These are phyloP conservation scores for Paratrypauchen microcephalus DNA, from an alignment of 2,797 vertebrate genomes.

Conservation along the genomic window DNA sequence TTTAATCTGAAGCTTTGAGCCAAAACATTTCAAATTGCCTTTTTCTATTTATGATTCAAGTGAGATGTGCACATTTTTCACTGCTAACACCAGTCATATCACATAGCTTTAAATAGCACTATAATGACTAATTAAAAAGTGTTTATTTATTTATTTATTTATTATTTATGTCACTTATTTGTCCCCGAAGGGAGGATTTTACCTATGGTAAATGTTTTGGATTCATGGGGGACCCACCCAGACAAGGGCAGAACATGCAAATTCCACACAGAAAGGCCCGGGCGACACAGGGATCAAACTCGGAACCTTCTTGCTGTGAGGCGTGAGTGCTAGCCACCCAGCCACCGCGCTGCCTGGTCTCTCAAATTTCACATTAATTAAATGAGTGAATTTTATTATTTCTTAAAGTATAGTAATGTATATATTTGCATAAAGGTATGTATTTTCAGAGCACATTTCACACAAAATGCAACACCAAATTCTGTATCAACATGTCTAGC, in stretches of 20 bases:
- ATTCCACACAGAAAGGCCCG: too few species aligned
- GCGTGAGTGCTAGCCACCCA: too few species aligned
- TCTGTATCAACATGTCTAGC: neutral
- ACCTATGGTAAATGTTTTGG: too few species aligned
- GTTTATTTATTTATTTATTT: too few species aligned
- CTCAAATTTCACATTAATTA: neutral
- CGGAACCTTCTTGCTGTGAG: too few species aligned
- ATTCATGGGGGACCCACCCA: too few species aligned
- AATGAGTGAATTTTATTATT: neutral
- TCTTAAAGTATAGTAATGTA: neutral
- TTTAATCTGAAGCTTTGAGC: conserved; percentile 29
- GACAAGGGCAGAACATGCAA: too few species aligned
- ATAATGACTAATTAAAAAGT: neutral
- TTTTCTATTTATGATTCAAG: conserved; percentile 14
- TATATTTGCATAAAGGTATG: neutral
- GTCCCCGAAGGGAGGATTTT: too few species aligned
- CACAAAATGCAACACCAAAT: neutral
- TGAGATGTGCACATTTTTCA: neutral
- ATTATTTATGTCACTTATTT: too few species aligned
- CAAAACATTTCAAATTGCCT: neutral
- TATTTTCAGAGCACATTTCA: neutral
- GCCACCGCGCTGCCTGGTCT: too few species aligned
- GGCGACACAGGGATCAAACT: too few species aligned
- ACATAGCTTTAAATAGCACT: neutral
- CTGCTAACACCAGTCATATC: neutral